A percentile compares a stretch with the other conserved stretches of the same genome.
phyloP scores from a whole-genome alignment of 2,113 vertebrate genomes.

The Labeo rohita region DNA sequence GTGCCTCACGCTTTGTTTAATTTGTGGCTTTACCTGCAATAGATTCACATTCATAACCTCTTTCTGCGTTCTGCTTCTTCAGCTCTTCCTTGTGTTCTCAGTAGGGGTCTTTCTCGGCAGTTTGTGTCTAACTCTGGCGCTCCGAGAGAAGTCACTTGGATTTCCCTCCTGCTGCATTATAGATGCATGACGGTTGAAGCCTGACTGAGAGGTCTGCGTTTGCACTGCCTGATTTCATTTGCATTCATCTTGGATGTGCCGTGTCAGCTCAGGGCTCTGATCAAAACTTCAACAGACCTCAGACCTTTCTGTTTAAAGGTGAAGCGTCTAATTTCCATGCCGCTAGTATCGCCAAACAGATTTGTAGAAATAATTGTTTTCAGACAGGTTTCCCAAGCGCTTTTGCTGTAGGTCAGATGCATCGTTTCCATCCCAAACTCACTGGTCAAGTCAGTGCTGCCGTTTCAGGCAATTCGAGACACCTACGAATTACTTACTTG shows the following conservation, averaged over 20 bases:
- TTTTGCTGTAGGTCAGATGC: background rate
- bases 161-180: constrained; percentile 59
- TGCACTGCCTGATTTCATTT: constrained; percentile 56
- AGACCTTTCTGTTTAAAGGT: constrained; percentile 11
- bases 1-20: background rate
- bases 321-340: background rate
- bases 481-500: background rate
- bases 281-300: constrained; percentile 58
- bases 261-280: constrained; percentile 61
- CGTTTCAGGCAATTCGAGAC: background rate
- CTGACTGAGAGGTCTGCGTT: constrained; percentile 26
- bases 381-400: background rate
- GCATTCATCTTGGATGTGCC: constrained; percentile 59
- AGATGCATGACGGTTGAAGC: constrained; percentile 56
- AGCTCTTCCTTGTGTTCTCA: background rate
- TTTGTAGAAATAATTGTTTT: background rate
- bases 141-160: constrained; percentile 28
- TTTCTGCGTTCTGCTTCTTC: constrained; percentile 3
- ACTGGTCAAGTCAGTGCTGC: background rate
- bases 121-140: background rate
- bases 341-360: background rate
- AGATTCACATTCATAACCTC: constrained; percentile 4
- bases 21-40: constrained; percentile 20
- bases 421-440: background rate
- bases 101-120: background rate